These are phyloP conservation scores for Scortum barcoo DNA, from an alignment of 2,113 vertebrate genomes.

Conservation along the genomic window DNA sequence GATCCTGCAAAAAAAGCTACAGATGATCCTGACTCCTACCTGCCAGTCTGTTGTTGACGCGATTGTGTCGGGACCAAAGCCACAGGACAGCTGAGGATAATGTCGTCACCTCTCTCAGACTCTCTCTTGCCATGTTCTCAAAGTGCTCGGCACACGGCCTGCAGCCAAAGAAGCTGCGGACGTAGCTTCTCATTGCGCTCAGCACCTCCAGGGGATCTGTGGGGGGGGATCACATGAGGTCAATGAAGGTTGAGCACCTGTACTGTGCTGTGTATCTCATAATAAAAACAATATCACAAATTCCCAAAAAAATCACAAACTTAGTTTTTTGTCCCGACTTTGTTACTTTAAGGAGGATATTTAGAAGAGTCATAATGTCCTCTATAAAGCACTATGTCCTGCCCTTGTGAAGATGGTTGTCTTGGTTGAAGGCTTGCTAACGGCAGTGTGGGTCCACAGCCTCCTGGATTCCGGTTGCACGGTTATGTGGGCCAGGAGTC, in stretches of 20 bases:
- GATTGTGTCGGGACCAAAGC: slow-evolving; percentile 94
- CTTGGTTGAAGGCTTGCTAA: slow-evolving; percentile 33
- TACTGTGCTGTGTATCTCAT: neutral
- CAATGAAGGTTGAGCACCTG: neutral
- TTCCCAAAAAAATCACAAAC: neutral
- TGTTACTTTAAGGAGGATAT: neutral
- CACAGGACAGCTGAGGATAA: slow-evolving; percentile 82
- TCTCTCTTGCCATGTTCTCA: slow-evolving; percentile 88
- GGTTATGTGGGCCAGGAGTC: slow-evolving; percentile 70
- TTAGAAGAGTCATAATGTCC: neutral
- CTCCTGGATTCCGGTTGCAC: slow-evolving; percentile 76
- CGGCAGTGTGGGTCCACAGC: slow-evolving; percentile 20
- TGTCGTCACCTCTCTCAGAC: slow-evolving; percentile 77
- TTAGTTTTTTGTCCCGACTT: neutral
- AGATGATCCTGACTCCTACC: slow-evolving; percentile 77
- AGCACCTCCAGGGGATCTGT: slow-evolving; percentile 89
- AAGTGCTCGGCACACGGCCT: slow-evolving; percentile 90
- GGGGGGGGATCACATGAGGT: slow-evolving; percentile 15
- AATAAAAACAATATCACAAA: neutral
- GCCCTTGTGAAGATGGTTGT: slow-evolving; percentile 7
- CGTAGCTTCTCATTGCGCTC: slow-evolving; percentile 86
- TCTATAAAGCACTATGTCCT: neutral
- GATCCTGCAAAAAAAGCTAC: neutral
- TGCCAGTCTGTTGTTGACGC: slow-evolving; percentile 91
- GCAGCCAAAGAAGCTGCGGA: slow-evolving; percentile 92